Conservation (phyloP, 2,113 vertebrate genomes). For the Conger conger region DNA sequence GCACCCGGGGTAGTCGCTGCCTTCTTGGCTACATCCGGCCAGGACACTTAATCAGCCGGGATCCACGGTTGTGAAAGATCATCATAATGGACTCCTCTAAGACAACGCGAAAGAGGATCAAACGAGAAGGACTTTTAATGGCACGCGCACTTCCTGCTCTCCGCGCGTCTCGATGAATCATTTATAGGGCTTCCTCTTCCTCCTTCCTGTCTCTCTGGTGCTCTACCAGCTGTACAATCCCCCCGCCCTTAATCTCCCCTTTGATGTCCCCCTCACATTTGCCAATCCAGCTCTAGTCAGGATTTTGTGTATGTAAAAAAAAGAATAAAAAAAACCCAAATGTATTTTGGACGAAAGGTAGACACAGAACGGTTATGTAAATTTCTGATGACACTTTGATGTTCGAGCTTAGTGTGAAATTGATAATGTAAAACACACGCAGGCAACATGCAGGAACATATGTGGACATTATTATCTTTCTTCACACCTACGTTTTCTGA, state of each 20-base stretch:
- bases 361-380: conserved; percentile 27
- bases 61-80: background rate
- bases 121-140: background rate
- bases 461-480: background rate
- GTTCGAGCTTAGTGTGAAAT: background rate
- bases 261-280: conserved; percentile 35
- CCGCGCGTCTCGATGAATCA: background rate
- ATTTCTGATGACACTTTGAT: background rate
- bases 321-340: background rate
- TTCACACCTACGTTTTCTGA: background rate
- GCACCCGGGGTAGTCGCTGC: background rate
- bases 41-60: background rate
- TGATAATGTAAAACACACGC: background rate
- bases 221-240: conserved; percentile 11
- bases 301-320: conserved; percentile 25
- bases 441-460: background rate
- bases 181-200: background rate
- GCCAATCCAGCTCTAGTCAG: background rate
- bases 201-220: background rate
- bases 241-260: conserved; percentile 35
- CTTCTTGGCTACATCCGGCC: background rate
- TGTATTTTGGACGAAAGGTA: conserved; percentile 16
- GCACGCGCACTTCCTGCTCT: background rate
- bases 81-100: background rate
- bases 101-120: background rate